Percentiles rank a stretch among this genome's conserved stretches.
phyloP scores from a whole-genome alignment of 2,797 vertebrate genomes.

The Kryptopterus vitreolus region DNA sequence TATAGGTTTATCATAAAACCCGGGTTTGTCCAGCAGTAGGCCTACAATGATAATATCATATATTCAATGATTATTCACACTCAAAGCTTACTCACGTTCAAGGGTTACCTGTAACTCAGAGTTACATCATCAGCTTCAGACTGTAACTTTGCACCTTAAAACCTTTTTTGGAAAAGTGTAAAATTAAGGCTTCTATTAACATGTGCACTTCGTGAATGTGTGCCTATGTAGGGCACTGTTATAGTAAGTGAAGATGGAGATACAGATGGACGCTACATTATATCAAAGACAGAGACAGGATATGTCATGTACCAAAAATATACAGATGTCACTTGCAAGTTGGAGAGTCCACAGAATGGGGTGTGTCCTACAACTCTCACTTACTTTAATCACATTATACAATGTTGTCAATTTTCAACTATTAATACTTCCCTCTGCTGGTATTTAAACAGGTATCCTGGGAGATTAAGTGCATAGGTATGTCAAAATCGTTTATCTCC shows the following conservation, averaged over 20 bases:
- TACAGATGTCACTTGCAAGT: background rate
- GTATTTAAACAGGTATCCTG: background rate
- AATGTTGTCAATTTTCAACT: background rate
- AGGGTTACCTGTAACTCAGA: too few species aligned
- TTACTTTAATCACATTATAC: too few species aligned
- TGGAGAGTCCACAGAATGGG: background rate
- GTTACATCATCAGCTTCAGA: background rate
- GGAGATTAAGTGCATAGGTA: background rate
- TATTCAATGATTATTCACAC: too few species aligned
- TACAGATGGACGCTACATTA: fast-evolving
- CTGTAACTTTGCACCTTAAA: background rate
- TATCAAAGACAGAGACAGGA: background rate
- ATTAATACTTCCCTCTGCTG: background rate
- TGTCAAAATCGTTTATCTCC: background rate
- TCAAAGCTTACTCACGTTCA: too few species aligned
- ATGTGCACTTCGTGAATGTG: background rate
- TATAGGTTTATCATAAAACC: background rate
- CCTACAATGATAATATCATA: too few species aligned
- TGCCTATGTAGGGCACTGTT: background rate
- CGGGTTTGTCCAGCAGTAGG: too few species aligned
- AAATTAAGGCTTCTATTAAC: background rate
- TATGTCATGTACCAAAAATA: background rate
- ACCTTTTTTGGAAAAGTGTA: too few species aligned
- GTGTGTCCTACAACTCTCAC: background rate
- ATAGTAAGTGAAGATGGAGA: background rate